Conservation (phyloP, 1,140 invertebrate genomes). For the Drosophila tristis region DNA sequence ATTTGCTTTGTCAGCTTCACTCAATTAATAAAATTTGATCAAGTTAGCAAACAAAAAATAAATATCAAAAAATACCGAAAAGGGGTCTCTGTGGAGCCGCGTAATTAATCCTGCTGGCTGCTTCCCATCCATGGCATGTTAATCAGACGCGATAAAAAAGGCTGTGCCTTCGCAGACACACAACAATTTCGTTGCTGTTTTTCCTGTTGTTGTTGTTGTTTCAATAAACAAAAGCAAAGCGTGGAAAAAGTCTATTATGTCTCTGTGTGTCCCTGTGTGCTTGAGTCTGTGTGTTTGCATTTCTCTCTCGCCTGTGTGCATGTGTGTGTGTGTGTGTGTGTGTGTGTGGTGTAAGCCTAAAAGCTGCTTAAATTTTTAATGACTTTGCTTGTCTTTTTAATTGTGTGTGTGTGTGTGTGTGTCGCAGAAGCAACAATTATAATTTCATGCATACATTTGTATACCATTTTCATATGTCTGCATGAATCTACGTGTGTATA, state of each 20-base stretch:
- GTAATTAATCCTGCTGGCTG: slow-evolving; percentile 29
- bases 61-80: neutral
- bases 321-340: too few relatives aligned
- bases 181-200: slow-evolving; percentile 24
- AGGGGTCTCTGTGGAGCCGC: neutral
- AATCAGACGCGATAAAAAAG: slow-evolving; percentile 62
- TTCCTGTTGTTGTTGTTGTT: slow-evolving; percentile 25
- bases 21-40: slow-evolving; percentile 79
- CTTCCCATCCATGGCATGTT: slow-evolving; percentile 37
- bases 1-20: slow-evolving; percentile 58
- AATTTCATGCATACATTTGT: neutral
- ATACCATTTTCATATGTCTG: too few relatives aligned
- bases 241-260: slow-evolving; percentile 37
- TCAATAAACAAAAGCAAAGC: slow-evolving; percentile 31
- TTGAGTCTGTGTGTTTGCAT: slow-evolving; percentile 21
- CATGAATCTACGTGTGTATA: too few relatives aligned
- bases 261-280: slow-evolving; percentile 12
- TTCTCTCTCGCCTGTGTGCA: slow-evolving; percentile 20
- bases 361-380: slow-evolving; percentile 82
- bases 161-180: slow-evolving; percentile 12
- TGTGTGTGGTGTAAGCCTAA: slow-evolving; percentile 69
- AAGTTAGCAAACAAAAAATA: slow-evolving; percentile 45
- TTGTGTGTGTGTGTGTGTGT: slow-evolving; percentile 53
- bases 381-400: slow-evolving; percentile 80
- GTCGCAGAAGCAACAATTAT: slow-evolving; percentile 35